Conservation (phyloP, 2,113 vertebrate genomes). For the Tapirus terrestris region DNA sequence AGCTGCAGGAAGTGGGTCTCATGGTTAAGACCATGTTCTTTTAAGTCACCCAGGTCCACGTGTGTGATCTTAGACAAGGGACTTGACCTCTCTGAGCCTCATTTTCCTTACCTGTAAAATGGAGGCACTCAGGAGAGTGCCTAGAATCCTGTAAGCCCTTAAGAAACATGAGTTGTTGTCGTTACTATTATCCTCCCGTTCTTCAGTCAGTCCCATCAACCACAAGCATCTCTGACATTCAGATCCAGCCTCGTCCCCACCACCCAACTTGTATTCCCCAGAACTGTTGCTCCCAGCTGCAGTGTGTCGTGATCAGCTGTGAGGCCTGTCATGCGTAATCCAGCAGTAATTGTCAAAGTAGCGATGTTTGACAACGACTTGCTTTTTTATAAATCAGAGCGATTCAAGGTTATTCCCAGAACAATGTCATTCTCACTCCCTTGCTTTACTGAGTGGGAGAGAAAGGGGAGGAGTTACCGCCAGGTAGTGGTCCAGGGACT, state of each 20-base stretch:
- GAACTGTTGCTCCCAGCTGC: not conserved
- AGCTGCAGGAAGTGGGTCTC: not conserved
- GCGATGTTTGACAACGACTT: conserved; percentile 73
- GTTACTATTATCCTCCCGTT: not conserved
- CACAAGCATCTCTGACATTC: not conserved
- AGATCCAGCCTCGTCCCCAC: not conserved
- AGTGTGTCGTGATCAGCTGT: conserved; percentile 38
- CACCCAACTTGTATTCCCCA: not conserved
- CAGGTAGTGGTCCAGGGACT: not conserved
- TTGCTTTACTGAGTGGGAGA: conserved; percentile 56
- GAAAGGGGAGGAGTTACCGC: conserved; percentile 43
- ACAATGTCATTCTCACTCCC: conserved; percentile 67
- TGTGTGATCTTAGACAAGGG: not conserved
- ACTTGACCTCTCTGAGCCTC: not conserved
- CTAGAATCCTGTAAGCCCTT: not conserved
- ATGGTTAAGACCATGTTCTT: not conserved
- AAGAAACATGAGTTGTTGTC: not conserved
- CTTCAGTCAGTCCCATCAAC: not conserved
- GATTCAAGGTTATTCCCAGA: conserved; percentile 76
- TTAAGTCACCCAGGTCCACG: not conserved
- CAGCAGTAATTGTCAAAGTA: conserved; percentile 63
- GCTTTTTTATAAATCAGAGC: conserved; percentile 74
- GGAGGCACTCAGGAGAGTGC: not conserved
- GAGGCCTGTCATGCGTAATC: conserved; percentile 42
- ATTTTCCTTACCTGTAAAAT: not conserved